phyloP scores from a whole-genome alignment of 2,113 vertebrate species.

The Clarias magur region DNA sequence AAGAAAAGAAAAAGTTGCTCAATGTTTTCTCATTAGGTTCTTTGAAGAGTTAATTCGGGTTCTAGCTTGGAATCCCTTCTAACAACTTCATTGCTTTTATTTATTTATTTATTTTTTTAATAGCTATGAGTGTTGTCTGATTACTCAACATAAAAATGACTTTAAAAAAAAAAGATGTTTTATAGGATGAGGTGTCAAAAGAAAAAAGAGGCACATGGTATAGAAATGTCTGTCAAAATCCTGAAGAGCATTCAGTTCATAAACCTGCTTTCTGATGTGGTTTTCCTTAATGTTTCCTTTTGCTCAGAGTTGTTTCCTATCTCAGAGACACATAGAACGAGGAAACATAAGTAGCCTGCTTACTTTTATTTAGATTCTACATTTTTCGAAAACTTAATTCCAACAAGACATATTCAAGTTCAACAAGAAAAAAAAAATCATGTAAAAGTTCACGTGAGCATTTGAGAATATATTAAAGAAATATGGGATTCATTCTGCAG shows the following conservation, averaged over 20 bases:
- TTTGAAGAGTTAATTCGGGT: neutral
- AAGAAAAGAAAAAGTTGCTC: neutral
- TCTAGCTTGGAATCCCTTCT: neutral
- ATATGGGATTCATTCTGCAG: neutral
- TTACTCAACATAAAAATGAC: neutral
- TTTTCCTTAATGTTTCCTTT: neutral
- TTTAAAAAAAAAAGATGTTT: neutral
- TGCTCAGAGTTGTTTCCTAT: neutral
- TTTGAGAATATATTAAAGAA: neutral
- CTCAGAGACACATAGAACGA: neutral
- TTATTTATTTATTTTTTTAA: neutral
- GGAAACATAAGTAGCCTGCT: neutral
- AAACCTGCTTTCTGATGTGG: neutral
- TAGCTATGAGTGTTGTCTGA: neutral
- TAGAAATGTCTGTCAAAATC: neutral
- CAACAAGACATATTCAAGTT: neutral
- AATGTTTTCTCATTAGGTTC: neutral
- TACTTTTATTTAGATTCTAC: neutral
- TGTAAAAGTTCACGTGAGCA: neutral
- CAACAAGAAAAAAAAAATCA: neutral
- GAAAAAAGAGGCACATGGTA: neutral
- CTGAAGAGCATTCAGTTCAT: neutral
- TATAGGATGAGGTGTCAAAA: neutral
- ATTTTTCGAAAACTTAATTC: neutral
- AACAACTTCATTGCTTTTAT: neutral